These are phyloP conservation scores for Eurytoma californica DNA, from an alignment of 2,888 invertebrate genomes.

Conservation along the genomic window DNA sequence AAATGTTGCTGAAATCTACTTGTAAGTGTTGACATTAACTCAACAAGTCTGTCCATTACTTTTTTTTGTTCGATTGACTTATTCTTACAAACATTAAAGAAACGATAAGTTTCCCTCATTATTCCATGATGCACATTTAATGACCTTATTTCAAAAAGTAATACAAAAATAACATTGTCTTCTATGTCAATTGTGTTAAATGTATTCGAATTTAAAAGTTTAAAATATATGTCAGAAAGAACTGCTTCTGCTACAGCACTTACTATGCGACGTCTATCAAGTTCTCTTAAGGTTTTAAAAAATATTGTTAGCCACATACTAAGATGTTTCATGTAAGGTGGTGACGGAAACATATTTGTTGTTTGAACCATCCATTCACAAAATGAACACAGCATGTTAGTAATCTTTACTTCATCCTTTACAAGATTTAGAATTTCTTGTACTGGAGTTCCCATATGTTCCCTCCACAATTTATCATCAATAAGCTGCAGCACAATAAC, in stretches of 20 bases:
- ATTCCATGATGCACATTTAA: slow-evolving; percentile 73
- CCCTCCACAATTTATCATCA: slow-evolving; percentile 59
- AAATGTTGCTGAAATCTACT: slow-evolving; percentile 25
- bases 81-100: neutral
- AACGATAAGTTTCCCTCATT: slow-evolving; percentile 76
- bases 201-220: slow-evolving; percentile 14
- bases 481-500: slow-evolving; percentile 80
- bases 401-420: slow-evolving; percentile 69
- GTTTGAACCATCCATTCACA: slow-evolving; percentile 81
- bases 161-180: slow-evolving; percentile 67
- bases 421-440: neutral
- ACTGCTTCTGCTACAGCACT: slow-evolving; percentile 80
- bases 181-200: slow-evolving; percentile 62
- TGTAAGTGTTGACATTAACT: neutral
- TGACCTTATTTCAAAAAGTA: slow-evolving; percentile 62
- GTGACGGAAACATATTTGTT: slow-evolving; percentile 73
- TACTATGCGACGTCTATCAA: slow-evolving; percentile 77
- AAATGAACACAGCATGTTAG: slow-evolving; percentile 79
- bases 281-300: slow-evolving; percentile 79
- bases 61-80: neutral
- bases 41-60: neutral
- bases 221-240: slow-evolving; percentile 78
- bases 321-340: slow-evolving; percentile 78
- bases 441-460: slow-evolving; percentile 38
- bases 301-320: slow-evolving; percentile 82